phyloP scores from a whole-genome alignment of 2,797 vertebrate species.

The Balearica regulorum region DNA sequence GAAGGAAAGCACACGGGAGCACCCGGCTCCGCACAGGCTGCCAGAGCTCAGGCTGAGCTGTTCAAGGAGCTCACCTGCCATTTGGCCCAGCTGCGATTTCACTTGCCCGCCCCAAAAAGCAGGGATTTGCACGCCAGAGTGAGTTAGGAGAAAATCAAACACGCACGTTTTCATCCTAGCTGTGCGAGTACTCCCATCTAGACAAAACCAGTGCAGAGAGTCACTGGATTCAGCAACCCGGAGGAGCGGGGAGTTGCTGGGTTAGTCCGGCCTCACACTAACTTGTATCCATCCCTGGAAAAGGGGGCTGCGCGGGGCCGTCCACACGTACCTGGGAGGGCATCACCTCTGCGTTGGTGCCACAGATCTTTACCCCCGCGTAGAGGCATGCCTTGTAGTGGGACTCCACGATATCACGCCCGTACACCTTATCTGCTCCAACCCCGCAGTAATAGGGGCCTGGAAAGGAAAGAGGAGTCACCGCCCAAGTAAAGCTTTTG shows the following conservation, averaged over 20 bases:
- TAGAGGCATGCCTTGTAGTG: conserved; percentile 90
- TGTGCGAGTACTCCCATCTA: not conserved
- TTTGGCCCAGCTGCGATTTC: not conserved
- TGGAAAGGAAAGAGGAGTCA: conserved; percentile 33
- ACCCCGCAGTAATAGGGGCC: conserved; percentile 89
- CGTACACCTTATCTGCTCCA: conserved; percentile 82
- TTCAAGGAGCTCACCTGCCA: not conserved
- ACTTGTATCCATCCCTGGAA: not conserved
- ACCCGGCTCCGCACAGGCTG: accelerated
- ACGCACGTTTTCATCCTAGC: not conserved
- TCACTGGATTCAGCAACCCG: no score
- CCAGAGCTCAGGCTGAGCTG: not conserved
- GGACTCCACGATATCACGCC: conserved; percentile 84
- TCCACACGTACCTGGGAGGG: conserved; percentile 81
- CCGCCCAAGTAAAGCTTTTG: not conserved
- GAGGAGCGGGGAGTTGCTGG: not conserved
- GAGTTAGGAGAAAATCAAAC: not conserved
- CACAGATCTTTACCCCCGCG: conserved; percentile 80
- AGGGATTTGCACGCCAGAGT: accelerated
- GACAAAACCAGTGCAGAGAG: accelerated
- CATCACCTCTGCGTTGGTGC: conserved; percentile 90
- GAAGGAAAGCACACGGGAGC: accelerated
- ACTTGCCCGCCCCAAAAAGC: not conserved
- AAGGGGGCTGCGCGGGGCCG: accelerated
- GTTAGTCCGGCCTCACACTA: accelerated